Percentiles rank a stretch among this genome's conserved stretches.
Conservation (phyloP, 2,113 vertebrate species). For the Halcyon senegalensis region DNA sequence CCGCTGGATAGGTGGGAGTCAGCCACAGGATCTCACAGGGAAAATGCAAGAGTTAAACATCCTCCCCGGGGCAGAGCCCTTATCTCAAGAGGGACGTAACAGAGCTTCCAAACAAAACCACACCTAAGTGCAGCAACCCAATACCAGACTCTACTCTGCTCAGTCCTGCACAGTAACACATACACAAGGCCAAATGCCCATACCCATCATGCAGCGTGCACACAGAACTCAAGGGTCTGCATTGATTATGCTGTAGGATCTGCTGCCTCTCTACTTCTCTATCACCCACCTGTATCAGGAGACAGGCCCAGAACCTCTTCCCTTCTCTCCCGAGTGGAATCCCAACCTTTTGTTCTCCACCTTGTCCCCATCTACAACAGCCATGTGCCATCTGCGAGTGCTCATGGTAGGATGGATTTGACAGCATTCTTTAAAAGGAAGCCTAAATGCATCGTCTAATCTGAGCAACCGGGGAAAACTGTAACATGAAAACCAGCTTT, state of each 20-base stretch:
- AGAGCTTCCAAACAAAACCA: not conserved
- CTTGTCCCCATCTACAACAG: not conserved
- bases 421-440: not conserved
- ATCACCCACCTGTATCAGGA: not conserved
- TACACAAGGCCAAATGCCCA: not conserved
- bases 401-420: not conserved
- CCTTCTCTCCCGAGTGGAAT: not conserved
- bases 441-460: not conserved
- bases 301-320: not conserved
- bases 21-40: not conserved
- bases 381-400: fast-evolving
- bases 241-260: not conserved
- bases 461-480: not conserved
- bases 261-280: not conserved
- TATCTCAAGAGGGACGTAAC: not conserved
- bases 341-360: not conserved
- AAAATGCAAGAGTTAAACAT: not conserved
- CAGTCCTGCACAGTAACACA: not conserved
- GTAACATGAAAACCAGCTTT: not conserved
- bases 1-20: not conserved
- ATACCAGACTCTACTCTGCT: not conserved
- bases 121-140: not conserved
- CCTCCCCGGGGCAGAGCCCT: not conserved
- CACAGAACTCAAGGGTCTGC: not conserved
- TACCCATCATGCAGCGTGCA: not conserved